These are phyloP conservation scores for Ifrita kowaldi DNA, from an alignment of 2,113 vertebrate genomes.

Conservation along the genomic window DNA sequence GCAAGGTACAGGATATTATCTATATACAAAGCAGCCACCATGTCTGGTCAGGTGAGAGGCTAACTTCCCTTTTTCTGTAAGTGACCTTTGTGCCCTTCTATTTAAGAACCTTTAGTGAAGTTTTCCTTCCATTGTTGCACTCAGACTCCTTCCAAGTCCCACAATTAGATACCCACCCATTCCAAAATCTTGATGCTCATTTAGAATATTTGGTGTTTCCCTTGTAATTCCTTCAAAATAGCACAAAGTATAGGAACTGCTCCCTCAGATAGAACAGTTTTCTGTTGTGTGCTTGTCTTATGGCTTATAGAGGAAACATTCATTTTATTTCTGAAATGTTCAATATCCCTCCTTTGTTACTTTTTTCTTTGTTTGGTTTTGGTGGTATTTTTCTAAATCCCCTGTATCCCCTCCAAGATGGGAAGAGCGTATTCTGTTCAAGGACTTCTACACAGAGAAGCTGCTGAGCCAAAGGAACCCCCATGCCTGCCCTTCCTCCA, in stretches of 20 bases:
- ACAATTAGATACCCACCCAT: neutral
- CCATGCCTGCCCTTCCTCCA: neutral
- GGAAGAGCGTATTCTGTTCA: neutral
- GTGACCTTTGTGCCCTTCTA: neutral
- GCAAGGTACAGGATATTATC: neutral
- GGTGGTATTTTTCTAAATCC: neutral
- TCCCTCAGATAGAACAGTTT: neutral
- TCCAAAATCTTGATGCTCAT: neutral
- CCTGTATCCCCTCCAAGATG: neutral
- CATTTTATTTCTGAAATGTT: neutral
- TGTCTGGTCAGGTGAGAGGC: neutral
- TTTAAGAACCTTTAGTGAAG: neutral
- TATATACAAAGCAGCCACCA: neutral
- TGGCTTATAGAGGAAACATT: neutral
- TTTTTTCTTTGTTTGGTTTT: neutral
- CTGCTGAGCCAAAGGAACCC: neutral
- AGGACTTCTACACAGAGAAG: neutral
- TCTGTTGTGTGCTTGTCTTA: neutral
- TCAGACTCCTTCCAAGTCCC: neutral
- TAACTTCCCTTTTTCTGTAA: neutral
- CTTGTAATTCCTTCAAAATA: neutral
- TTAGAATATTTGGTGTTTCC: neutral
- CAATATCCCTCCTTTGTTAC: neutral
- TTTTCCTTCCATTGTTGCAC: neutral
- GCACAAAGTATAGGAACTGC: neutral